A percentile compares a stretch with the other conserved stretches of the same genome.
Evolutionary conservation across 2,888 invertebrate species (phyloP).

Genomic region (Melanophora roralis): DNA sequence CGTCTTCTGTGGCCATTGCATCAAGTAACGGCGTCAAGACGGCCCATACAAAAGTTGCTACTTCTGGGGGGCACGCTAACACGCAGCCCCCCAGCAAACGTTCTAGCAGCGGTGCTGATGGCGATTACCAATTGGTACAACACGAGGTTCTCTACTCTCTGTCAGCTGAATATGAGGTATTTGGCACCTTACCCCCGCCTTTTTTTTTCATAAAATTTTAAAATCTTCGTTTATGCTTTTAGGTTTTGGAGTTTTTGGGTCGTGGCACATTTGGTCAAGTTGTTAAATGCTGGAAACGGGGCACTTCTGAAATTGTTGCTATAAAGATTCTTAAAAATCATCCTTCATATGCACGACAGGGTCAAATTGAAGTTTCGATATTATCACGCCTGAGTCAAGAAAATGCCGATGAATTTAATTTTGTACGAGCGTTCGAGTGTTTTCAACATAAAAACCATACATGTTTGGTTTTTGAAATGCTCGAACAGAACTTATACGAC

Average conservation of each 20-base stretch:
- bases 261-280: slow-evolving; percentile 99
- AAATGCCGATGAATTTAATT: slow-evolving; percentile 99
- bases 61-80: slow-evolving; percentile 78
- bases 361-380: slow-evolving; percentile 99
- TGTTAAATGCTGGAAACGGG: slow-evolving; percentile 99
- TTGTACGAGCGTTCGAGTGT: slow-evolving; percentile 99
- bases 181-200: no score
- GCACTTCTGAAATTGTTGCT: slow-evolving; percentile 99
- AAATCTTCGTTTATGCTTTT: slow-evolving; percentile 66
- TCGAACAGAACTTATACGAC: slow-evolving; percentile 99
- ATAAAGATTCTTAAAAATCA: slow-evolving; percentile 99
- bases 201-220: no score
- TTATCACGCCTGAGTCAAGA: slow-evolving; percentile 95
- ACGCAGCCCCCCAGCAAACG: slow-evolving; percentile 81
- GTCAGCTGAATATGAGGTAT: slow-evolving; percentile 90
- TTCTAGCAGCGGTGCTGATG: slow-evolving; percentile 92
- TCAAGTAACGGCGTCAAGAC: slow-evolving; percentile 76
- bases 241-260: slow-evolving; percentile 99
- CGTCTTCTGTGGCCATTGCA: slow-evolving; percentile 66
- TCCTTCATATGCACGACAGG: slow-evolving; percentile 99
- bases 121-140: slow-evolving; percentile 98
- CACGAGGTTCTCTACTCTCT: slow-evolving; percentile 98
- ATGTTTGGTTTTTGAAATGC: slow-evolving; percentile 99
- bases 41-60: slow-evolving; percentile 78
- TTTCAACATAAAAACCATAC: slow-evolving; percentile 99